phyloP scores from a whole-genome alignment of 1,140 invertebrate species.

The Atta cephalotes region DNA sequence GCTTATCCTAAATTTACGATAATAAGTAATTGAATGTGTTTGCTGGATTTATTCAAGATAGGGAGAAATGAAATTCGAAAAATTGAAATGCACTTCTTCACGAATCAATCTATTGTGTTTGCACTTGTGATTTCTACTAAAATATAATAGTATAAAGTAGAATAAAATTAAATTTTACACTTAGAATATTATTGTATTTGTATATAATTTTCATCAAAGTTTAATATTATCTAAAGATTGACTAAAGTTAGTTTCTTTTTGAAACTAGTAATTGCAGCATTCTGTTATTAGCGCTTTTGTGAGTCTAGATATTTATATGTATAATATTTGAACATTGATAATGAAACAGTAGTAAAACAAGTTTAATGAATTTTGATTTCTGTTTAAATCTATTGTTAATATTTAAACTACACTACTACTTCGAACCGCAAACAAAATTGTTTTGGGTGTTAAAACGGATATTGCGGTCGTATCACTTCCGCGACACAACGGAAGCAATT shows the following conservation, averaged over 20 bases:
- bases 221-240: not conserved
- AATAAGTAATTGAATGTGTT: slow-evolving; percentile 15
- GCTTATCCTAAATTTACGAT: not conserved
- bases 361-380: not conserved
- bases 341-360: not conserved
- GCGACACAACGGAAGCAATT: slow-evolving; percentile 37
- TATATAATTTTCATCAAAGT: not conserved
- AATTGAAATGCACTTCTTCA: not conserved
- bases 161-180: not conserved
- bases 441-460: not conserved
- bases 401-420: not conserved
- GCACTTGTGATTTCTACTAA: not conserved
- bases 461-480: not conserved
- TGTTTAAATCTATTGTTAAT: not conserved
- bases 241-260: not conserved
- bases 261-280: no score
- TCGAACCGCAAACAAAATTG: not conserved
- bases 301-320: not conserved
- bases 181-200: not conserved
- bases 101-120: not conserved
- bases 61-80: not conserved
- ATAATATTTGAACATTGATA: not conserved
- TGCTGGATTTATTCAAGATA: slow-evolving; percentile 9
- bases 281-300: not conserved
- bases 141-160: not conserved